These are phyloP conservation scores for Drosophila bunnanda DNA, from an alignment of 2,888 invertebrate genomes.

Conservation along the genomic window DNA sequence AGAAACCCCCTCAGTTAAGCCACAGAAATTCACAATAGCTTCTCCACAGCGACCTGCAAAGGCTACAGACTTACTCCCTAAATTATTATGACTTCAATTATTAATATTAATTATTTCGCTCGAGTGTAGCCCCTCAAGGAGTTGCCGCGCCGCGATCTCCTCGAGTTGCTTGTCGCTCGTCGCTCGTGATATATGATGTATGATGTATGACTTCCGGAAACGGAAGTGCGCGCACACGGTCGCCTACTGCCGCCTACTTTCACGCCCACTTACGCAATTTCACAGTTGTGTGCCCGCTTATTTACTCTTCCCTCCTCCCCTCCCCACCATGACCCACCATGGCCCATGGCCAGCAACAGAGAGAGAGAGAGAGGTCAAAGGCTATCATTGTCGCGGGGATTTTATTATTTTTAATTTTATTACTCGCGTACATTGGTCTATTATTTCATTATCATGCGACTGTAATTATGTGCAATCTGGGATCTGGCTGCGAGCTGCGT, in stretches of 20 bases:
- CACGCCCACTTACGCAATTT: constrained; percentile 58
- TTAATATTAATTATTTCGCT: no score
- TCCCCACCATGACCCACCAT: neutral
- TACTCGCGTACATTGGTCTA: constrained; percentile 29
- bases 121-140: no score
- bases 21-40: no score
- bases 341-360: no score
- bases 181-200: constrained; percentile 6
- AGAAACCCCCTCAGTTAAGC: no score
- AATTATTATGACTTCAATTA: no score
- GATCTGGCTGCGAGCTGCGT: constrained; percentile 13
- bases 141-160: neutral
- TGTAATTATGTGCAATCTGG: constrained; percentile 54
- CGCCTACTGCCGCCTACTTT: constrained; percentile 43
- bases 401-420: constrained; percentile 47
- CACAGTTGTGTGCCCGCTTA: constrained; percentile 31
- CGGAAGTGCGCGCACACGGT: constrained; percentile 59
- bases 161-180: neutral
- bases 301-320: constrained; percentile 20
- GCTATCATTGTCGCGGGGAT: constrained; percentile 22
- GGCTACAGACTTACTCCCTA: no score
- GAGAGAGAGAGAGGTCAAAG: constrained; percentile 43
- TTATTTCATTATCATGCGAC: constrained; percentile 56
- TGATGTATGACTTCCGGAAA: constrained; percentile 55
- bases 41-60: no score